Base-by-base conservation (phyloP, 2,113 vertebrate species). In the Bubo bubo region DNA sequence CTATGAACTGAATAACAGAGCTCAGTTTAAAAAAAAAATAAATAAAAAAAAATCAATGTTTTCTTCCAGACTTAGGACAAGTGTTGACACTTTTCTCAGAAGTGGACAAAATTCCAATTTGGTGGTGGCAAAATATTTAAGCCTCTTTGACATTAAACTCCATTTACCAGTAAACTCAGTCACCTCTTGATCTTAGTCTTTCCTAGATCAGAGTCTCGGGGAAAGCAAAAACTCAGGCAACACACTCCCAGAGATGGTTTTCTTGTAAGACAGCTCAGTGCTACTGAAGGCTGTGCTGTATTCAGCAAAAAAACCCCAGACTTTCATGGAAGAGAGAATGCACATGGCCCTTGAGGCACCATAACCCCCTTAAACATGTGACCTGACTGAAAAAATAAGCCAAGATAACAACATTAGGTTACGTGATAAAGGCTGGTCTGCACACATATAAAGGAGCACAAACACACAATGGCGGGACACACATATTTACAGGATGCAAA, bases 391-490 rank as follows among this genome's bases (percentile, higher is more conserved):
- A 79, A 81, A 90, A 68, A 28, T 10, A 72, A 75, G 24, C 34
- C 79, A 68, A 60, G 45, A 68, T 30, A 86, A 59, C 1, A 32
- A 22, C 52, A 63, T 71, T 23, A 55, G 26, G 23, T 76, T 76
- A 34, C 8, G 20, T 12, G 67, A n/a, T 60, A 88, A 64, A 76
- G 74, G 15, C 43, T 60, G 35, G 4, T 63, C 47, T 77, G 63
- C 59, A 19, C 23, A 39, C 11, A 59, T 27, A 39, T 13, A 34
- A 55, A 83, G 53, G 55, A 79, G 73, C 23, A 24, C 23, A 62
- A 59, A 15, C 0, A 0, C 11, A 9, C 18, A 37, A 15, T 1
- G 27, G 37, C 43, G 64, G 66, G 55, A 41, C 2, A 0, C n/a
- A 45, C 2, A 2, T n/a, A 5, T n/a, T n/a, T 37, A 39, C 4